phyloP scores from a whole-genome alignment of 1,140 invertebrate genomes.

The Trichogramma pretiosum region DNA sequence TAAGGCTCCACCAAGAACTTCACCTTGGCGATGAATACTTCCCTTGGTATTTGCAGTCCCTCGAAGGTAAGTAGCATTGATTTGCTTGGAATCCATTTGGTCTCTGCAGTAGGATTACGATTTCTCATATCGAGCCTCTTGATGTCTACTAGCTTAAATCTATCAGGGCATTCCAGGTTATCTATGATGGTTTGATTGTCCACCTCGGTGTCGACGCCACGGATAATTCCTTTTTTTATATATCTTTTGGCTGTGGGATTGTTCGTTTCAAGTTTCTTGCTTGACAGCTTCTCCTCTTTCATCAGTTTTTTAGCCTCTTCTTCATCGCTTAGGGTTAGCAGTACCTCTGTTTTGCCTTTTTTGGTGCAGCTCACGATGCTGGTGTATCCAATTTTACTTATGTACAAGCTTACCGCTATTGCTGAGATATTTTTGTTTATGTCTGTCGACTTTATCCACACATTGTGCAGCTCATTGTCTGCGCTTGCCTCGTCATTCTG shows the following conservation, averaged over 20 bases:
- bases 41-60: not conserved
- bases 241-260: not conserved
- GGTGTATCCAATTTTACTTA: not conserved
- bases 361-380: not conserved
- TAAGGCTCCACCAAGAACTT: conserved; percentile 12
- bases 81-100: conserved; percentile 6
- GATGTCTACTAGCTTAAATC: not conserved
- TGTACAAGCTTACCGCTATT: not conserved
- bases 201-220: not conserved
- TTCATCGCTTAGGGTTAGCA: not conserved
- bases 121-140: not conserved
- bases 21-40: conserved; percentile 9
- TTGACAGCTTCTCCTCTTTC: not conserved
- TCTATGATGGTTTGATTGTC: not conserved
- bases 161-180: not conserved
- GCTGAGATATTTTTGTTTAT: not conserved
- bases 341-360: not conserved
- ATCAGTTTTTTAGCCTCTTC: not conserved
- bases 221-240: not conserved
- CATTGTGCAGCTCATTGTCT: not conserved
- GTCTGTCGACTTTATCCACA: not conserved
- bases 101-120: not conserved
- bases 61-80: conserved; percentile 11
- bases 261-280: not conserved
- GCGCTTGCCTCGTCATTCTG: too few species aligned